phyloP scores from a whole-genome alignment of 2,888 invertebrate species.

The Xanthorhoe designata region DNA sequence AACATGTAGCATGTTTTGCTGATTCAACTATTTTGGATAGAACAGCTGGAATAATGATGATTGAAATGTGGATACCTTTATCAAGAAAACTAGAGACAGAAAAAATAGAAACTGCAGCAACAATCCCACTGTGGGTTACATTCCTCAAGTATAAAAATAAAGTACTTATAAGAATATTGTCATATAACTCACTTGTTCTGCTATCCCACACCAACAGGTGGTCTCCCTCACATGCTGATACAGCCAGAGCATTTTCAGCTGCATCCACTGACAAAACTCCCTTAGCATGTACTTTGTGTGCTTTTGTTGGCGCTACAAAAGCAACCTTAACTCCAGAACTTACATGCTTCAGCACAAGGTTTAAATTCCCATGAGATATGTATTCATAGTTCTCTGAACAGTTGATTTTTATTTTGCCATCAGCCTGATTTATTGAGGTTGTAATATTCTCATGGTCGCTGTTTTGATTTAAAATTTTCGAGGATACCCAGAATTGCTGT shows the following conservation, averaged over 20 bases:
- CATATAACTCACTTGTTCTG: constrained; percentile 76
- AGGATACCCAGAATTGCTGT: constrained; percentile 80
- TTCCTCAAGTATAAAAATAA: too few species aligned
- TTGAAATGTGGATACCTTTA: too few species aligned
- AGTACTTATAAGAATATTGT: not conserved
- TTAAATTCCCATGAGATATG: constrained; percentile 69
- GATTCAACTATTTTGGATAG: too few species aligned
- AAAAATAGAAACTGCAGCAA: too few species aligned
- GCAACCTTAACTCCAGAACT: constrained; percentile 73
- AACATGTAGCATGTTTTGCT: not conserved
- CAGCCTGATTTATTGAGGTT: constrained; percentile 60
- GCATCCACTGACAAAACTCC: constrained; percentile 83
- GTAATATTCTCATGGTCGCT: constrained; percentile 74
- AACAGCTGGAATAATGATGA: too few species aligned
- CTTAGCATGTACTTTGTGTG: constrained; percentile 76
- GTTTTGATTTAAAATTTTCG: constrained; percentile 71
- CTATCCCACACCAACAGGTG: constrained; percentile 88
- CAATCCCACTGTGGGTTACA: too few species aligned
- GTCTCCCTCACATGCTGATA: constrained; percentile 86
- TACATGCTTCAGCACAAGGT: constrained; percentile 75
- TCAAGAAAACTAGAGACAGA: too few species aligned
- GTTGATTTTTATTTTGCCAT: constrained; percentile 74
- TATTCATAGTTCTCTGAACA: constrained; percentile 73
- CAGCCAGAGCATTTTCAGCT: constrained; percentile 86
- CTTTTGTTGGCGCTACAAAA: constrained; percentile 82